phyloP scores from a whole-genome alignment of 2,797 vertebrate species.

The Microchirus variegatus region DNA sequence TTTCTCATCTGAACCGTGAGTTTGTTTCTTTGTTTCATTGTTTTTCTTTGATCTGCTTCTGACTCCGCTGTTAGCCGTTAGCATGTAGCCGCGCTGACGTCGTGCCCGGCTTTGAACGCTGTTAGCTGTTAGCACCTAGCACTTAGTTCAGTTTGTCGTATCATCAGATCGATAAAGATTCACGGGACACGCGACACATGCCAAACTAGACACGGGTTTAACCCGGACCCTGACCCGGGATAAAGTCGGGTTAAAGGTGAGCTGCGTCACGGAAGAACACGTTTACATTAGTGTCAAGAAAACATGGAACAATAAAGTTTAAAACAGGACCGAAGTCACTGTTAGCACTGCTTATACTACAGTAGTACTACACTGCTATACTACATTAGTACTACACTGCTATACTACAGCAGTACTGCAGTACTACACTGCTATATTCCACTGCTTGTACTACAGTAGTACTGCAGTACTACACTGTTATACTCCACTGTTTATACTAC shows the following conservation, averaged over 20 bases:
- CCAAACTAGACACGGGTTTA: background rate
- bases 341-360: no score
- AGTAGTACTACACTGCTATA: no score
- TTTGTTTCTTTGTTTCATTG: background rate
- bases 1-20: conserved; percentile 43
- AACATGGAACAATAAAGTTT: no score
- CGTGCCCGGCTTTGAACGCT: background rate
- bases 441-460: background rate
- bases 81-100: background rate
- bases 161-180: background rate
- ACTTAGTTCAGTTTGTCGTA: no score
- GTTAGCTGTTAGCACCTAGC: conserved; percentile 22
- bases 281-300: no score
- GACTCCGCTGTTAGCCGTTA: background rate
- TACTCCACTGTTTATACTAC: no score
- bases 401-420: background rate
- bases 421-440: background rate
- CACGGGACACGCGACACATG: background rate
- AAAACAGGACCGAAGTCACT: no score
- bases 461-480: background rate
- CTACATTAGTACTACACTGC: background rate
- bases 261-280: background rate
- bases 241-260: background rate
- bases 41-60: background rate
- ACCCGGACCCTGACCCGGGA: no score